Evolutionary conservation across 2,888 invertebrate genomes (phyloP).

Genomic region (Cloeon dipterum): DNA sequence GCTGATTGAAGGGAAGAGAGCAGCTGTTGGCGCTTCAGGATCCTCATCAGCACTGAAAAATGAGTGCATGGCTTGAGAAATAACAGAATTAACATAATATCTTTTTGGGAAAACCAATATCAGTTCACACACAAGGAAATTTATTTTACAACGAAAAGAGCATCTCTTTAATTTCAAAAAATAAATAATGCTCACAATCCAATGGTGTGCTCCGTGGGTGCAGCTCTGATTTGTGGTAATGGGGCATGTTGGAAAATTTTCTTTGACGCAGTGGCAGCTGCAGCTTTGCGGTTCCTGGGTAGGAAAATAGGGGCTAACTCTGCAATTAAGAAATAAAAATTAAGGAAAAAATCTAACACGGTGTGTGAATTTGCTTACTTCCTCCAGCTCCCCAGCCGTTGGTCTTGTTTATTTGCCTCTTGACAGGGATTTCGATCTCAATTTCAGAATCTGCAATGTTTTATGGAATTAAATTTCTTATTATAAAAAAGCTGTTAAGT

Average conservation of each 20-base stretch:
- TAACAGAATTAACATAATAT: too few species aligned
- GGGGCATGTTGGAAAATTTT: not conserved
- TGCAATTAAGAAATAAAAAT: not conserved
- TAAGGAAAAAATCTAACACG: too few species aligned
- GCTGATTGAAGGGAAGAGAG: not conserved
- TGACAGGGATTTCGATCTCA: too few species aligned
- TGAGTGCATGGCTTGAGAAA: not conserved
- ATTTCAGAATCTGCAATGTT: not conserved
- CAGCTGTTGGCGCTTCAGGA: not conserved
- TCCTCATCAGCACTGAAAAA: not conserved
- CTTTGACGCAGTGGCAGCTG: not conserved
- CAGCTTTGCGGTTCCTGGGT: not conserved
- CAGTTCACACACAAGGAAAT: too few species aligned
- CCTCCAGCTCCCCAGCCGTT: too few species aligned
- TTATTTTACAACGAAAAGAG: too few species aligned
- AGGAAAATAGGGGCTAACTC: not conserved
- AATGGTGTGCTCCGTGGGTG: not conserved
- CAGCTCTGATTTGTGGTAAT: not conserved
- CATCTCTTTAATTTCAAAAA: too few species aligned
- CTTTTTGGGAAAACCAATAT: too few species aligned
- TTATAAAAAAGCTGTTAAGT: not conserved
- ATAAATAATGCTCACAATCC: conserved; percentile 1
- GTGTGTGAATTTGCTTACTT: too few species aligned
- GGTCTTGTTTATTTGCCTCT: too few species aligned
- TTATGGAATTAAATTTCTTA: not conserved